Conservation (phyloP, 2,888 invertebrate species). For the Drosophila neoperkinsi region DNA sequence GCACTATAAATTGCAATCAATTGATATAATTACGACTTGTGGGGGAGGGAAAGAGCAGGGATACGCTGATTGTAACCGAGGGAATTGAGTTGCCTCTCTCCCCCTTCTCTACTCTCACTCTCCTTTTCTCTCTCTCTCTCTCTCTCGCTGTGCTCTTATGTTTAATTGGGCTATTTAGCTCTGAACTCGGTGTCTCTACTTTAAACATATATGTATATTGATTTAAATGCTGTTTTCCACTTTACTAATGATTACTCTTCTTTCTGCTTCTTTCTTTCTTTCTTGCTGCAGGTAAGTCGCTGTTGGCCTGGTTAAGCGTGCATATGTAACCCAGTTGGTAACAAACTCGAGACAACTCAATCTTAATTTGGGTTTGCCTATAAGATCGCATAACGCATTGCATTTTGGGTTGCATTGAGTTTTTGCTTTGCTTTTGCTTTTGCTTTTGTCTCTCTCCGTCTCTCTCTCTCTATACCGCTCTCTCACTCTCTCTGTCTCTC, state of each 20-base stretch:
- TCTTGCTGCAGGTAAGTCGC: conserved; percentile 73
- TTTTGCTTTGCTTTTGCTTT: background rate
- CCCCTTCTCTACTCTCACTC: background rate
- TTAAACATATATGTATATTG: conserved; percentile 33
- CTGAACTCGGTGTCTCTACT: conserved; percentile 14
- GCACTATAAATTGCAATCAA: conserved; percentile 78
- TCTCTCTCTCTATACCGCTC: background rate
- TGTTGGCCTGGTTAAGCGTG: conserved; percentile 44
- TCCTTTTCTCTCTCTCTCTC: background rate
- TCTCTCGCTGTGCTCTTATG: conserved; percentile 23
- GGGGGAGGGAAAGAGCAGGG: background rate
- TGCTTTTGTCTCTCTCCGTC: conserved; percentile 9
- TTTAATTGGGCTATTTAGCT: conserved; percentile 63
- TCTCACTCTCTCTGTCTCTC: conserved; percentile 23
- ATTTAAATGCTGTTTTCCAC: conserved; percentile 55
- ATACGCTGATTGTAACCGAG: conserved; percentile 45
- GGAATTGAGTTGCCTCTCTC: conserved; percentile 40
- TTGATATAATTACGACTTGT: conserved; percentile 69
- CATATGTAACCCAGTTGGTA: conserved; percentile 28
- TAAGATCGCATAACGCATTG: conserved; percentile 18
- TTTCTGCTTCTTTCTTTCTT: conserved; percentile 24
- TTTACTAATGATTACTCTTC: conserved; percentile 60
- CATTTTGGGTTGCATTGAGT: background rate
- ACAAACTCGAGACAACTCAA: conserved; percentile 30
- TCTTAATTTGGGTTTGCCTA: conserved; percentile 27